Percentiles rank a stretch among this genome's conserved stretches.
These are phyloP conservation scores for Watsonalla binaria DNA, from an alignment of 2,888 invertebrate genomes.

Conservation along the genomic window DNA sequence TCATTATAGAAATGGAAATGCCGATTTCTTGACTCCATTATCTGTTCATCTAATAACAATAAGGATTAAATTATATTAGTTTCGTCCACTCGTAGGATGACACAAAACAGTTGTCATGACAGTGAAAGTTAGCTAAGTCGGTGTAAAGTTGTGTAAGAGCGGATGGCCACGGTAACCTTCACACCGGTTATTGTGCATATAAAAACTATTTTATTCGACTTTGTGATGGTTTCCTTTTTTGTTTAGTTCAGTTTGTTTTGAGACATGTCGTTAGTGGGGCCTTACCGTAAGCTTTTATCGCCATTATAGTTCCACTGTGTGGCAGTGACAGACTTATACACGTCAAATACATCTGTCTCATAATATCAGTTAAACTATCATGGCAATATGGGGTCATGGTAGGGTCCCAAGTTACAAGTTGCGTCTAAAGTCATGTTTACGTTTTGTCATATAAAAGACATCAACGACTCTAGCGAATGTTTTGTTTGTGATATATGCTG, in stretches of 20 bases:
- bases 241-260: not conserved
- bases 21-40: too few relatives aligned
- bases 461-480: conserved; percentile 2
- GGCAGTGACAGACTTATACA: too few relatives aligned
- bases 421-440: not conserved
- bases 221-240: not conserved
- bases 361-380: too few relatives aligned
- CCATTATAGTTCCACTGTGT: too few relatives aligned
- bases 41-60: too few relatives aligned
- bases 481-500: conserved; percentile 9
- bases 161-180: conserved; percentile 17
- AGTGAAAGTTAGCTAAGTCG: conserved; percentile 20
- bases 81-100: not conserved
- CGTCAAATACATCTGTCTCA: too few relatives aligned
- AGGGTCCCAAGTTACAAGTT: not conserved
- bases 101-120: conserved; percentile 12
- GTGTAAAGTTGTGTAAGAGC: conserved; percentile 20
- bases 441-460: conserved; percentile 1
- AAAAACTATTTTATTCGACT: not conserved
- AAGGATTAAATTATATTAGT: not conserved
- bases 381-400: too few relatives aligned
- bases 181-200: conserved; percentile 3
- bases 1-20: too few relatives aligned
- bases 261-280: not conserved
- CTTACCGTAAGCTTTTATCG: too few relatives aligned